Evolutionary conservation across 2,888 invertebrate genomes (phyloP).

Genomic region (Andrena fulva): DNA sequence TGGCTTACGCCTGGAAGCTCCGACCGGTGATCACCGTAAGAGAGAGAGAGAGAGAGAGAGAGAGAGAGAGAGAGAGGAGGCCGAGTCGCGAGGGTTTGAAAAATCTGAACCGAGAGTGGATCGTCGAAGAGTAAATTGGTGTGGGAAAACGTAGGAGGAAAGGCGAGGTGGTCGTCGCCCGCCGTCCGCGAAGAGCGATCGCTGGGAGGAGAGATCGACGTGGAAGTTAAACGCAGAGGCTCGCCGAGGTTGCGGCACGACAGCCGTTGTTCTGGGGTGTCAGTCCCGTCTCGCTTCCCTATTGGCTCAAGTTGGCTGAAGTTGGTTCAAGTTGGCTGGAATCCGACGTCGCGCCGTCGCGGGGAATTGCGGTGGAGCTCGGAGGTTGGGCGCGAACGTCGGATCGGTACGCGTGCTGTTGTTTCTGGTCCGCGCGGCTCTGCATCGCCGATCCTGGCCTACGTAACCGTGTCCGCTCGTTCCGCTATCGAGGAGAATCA

Average conservation of each 20-base stretch:
- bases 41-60: too few relatives aligned
- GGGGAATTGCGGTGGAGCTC: conserved; percentile 16
- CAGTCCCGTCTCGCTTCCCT: conserved; percentile 37
- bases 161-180: conserved; percentile 1
- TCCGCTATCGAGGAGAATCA: conserved; percentile 83
- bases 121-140: conserved; percentile 20
- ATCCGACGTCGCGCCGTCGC: conserved; percentile 11
- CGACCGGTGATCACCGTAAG: not conserved
- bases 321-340: not conserved
- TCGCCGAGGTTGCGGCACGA: conserved; percentile 24
- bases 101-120: not conserved
- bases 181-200: not conserved
- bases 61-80: too few relatives aligned
- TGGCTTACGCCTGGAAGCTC: not conserved
- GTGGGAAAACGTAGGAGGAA: conserved; percentile 25
- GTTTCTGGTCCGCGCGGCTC: conserved; percentile 6
- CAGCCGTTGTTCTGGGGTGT: conserved; percentile 34
- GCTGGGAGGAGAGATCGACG: conserved; percentile 34
- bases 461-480: conserved; percentile 80
- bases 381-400: conserved; percentile 8
- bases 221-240: conserved; percentile 48
- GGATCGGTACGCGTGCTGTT: conserved; percentile 27
- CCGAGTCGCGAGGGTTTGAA: not conserved
- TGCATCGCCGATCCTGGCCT: conserved; percentile 56
- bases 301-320: not conserved